Evolutionary conservation across 2,113 vertebrate genomes (phyloP).

Genomic region (Sylvia atricapilla): DNA sequence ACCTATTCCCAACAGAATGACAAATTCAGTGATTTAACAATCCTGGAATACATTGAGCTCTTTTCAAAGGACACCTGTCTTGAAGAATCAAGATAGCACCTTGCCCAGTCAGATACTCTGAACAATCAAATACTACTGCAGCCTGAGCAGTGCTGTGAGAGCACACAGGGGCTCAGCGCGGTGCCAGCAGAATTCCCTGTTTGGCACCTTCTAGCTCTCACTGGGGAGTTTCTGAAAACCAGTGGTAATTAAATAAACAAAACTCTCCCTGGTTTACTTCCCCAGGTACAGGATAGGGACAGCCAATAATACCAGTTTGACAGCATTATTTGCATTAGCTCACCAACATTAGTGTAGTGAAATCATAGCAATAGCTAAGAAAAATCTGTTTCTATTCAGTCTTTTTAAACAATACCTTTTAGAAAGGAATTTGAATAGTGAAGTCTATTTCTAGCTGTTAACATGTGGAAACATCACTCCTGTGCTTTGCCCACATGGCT

Average conservation of each 20-base stretch:
- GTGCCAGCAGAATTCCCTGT: too few species aligned
- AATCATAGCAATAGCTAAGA: not conserved
- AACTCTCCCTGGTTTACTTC: not conserved
- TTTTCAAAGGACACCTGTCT: not conserved
- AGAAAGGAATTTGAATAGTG: not conserved
- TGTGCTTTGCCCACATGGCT: not conserved
- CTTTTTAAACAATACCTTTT: not conserved
- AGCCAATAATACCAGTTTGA: not conserved
- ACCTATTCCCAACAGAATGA: not conserved
- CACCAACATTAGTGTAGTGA: not conserved
- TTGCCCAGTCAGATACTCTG: not conserved
- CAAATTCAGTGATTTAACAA: not conserved
- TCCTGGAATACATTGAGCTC: not conserved
- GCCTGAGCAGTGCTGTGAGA: not conserved
- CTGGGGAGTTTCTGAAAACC: not conserved
- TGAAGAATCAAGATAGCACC: accelerated
- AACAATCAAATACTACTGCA: too few species aligned
- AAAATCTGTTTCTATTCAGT: not conserved
- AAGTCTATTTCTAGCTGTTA: not conserved
- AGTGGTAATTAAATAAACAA: not conserved
- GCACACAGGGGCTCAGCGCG: accelerated
- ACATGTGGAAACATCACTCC: not conserved
- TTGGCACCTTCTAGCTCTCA: not conserved
- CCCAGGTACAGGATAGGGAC: not conserved
- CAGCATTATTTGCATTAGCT: not conserved